Conservation (phyloP, 2,888 invertebrate species). For the Chloromyia formosa region DNA sequence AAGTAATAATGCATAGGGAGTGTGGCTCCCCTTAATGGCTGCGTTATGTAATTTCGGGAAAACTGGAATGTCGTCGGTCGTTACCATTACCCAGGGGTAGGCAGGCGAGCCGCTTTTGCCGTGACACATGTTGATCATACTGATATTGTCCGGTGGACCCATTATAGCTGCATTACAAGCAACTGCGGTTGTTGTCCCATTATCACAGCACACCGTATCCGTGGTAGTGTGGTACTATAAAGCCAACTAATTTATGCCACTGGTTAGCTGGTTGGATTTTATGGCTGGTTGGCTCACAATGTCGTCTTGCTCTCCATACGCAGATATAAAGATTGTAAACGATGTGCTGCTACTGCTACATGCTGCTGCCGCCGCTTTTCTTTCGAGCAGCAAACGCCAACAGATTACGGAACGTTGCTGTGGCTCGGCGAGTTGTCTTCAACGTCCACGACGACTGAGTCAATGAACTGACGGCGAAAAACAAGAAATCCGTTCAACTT, state of each 20-base stretch:
- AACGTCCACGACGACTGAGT: slow-evolving; percentile 14
- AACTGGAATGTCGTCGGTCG: slow-evolving; percentile 11
- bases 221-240: neutral
- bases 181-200: slow-evolving; percentile 1
- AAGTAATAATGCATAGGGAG: too few species aligned
- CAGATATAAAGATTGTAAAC: slow-evolving; percentile 12
- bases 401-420: slow-evolving; percentile 5
- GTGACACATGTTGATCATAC: slow-evolving; percentile 12
- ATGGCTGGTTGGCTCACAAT: too few species aligned
- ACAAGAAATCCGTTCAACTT: slow-evolving; percentile 48
- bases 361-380: slow-evolving; percentile 34
- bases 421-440: neutral
- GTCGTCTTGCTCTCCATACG: slow-evolving; percentile 6
- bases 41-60: slow-evolving; percentile 24
- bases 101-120: neutral
- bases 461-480: slow-evolving; percentile 48
- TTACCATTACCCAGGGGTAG: neutral
- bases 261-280: neutral
- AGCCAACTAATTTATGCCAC: slow-evolving; percentile 24
- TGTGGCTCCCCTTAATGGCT: neutral
- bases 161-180: neutral
- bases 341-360: slow-evolving; percentile 33
- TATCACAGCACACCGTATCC: neutral
- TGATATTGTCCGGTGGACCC: neutral
- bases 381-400: neutral